phyloP scores from a whole-genome alignment of 2,113 vertebrate species.

The Takifugu bimaculatus region DNA sequence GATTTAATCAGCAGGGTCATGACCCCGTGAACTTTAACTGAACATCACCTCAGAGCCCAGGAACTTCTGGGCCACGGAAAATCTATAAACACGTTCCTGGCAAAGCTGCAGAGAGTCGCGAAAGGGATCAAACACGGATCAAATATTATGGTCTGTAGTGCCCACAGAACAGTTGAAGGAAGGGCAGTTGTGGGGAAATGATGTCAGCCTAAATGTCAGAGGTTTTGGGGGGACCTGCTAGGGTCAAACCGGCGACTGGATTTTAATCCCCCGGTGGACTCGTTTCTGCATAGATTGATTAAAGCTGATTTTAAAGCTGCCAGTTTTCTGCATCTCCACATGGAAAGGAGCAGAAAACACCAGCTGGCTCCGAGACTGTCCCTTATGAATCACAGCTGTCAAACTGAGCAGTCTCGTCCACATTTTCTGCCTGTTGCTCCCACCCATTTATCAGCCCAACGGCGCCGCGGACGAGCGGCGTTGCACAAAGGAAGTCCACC shows the following conservation, averaged over 20 bases:
- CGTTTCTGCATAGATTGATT: constrained; percentile 24
- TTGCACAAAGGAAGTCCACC: neutral
- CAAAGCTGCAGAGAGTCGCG: constrained; percentile 16
- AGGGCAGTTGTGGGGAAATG: neutral
- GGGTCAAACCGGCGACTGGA: neutral
- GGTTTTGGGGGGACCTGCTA: constrained; percentile 6
- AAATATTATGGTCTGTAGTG: constrained; percentile 21
- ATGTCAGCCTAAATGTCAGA: neutral
- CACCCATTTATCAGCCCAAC: constrained; percentile 22
- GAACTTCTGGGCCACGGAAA: constrained; percentile 35
- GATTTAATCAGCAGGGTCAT: too few relatives aligned
- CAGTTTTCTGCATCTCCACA: constrained; percentile 29
- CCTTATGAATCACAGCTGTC: constrained; percentile 48
- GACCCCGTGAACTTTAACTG: constrained; percentile 10
- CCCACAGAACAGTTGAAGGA: constrained; percentile 14
- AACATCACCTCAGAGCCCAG: constrained; percentile 18
- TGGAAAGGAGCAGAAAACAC: constrained; percentile 30
- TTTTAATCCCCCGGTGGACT: constrained; percentile 6
- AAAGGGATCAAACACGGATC: constrained; percentile 20
- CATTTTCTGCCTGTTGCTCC: constrained; percentile 27
- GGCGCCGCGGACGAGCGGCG: too few relatives aligned
- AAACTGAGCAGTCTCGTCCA: constrained; percentile 33
- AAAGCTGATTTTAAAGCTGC: constrained; percentile 31
- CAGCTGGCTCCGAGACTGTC: constrained; percentile 33
- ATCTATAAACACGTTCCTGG: constrained; percentile 28